Base-by-base conservation (phyloP, 2,113 vertebrate genomes). In the Phylloscopus trochiloides region DNA sequence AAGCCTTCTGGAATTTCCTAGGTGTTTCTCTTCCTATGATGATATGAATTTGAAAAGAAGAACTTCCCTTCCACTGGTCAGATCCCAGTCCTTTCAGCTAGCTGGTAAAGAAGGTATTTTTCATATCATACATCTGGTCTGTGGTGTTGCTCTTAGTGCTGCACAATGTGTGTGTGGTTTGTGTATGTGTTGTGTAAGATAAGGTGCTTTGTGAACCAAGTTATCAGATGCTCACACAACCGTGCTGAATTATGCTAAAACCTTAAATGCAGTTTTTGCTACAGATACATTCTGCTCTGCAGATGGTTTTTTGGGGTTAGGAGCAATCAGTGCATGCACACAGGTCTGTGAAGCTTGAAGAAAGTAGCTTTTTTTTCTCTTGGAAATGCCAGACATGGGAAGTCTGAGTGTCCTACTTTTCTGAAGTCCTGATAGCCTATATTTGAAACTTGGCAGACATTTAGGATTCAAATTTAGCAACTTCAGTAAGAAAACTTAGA, bases 1-100 rank as follows among this genome's bases (percentile, higher is more conserved):
- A 86, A 55, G 7, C 25, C 75, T 78, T 93, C 40, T 61, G 54
- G 72, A 29, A 86, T 79, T 72, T 73, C 26, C 47, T 43, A 99
- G 99, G 75, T 99, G 99, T 97, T 99, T 99, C 94, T 99, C 99
- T 43, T 99, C 99, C 43, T 99, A 99, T 62, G 99, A 99, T 86
- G 99, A 99, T 93, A 99, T 99, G 99, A 99, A 98, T 98, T 98
- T 99, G 90, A 99, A 98, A 97, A 98, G 99, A 95, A 99, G 99
- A 97, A 98, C 99, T 75, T 98, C 99, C 68, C 99, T 99, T 91
- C 99, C 99, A 8, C 98, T 99, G 22, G 98, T 99, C 88, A 99
- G 99, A 91, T 99, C 99, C 13, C 99, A 99, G 95, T 99, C 99
- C 40, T 99, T 99, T 94, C 99, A 99, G 93, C 97, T 99, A 77